Evolutionary conservation across 2,888 invertebrate species (phyloP), one percentile per base, ranked within the genome.

Genomic region (Cataglyphis rosenhaueri): DNA sequence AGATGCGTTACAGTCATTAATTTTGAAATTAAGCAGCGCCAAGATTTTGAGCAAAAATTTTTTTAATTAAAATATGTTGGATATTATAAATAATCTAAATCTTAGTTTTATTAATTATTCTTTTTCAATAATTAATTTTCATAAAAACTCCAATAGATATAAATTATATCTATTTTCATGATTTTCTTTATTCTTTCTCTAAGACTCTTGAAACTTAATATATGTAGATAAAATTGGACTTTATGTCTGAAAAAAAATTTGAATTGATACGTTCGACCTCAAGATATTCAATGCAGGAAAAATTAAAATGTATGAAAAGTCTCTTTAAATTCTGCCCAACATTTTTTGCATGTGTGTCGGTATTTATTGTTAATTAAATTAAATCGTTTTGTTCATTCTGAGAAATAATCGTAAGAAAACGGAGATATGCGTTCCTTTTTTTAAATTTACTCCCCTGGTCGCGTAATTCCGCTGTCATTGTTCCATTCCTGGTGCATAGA

Each of bases 341-440:
- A 84, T 83, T 79, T 89, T 85, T 87, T 48, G 18, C 48, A 18
- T n/a, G 18, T 6, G 48, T 48, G 8, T 85, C 25, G 71, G 75
- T 71, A 83, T 85, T 86, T 29, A 29, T 29, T 29, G 29, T 29
- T 86, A 87, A 88, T 89, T 87, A 86, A 86, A 88, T 85, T 73
- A 86, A 89, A 89, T 87, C 82, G 84, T 84, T 85, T 76, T 66
- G 0, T n/a, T 2, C 8, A 55, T 85, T 68, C 79, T 76, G 74
- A 66, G 66, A 18, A 75, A 64, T 61, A 62, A 44, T 32, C 76
- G 21, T 70, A 52, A 25, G 32, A 29, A n/a, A 25, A 9, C 9
- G 62, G 18, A 3, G 44, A 35, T 6, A 1, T 44, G 18, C 41
- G 44, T 73, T 66, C 48, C 61, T 75, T 55, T 66, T 65, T 65